phyloP scores from a whole-genome alignment of 2,888 invertebrate genomes.

The Ethmia dodecea region DNA sequence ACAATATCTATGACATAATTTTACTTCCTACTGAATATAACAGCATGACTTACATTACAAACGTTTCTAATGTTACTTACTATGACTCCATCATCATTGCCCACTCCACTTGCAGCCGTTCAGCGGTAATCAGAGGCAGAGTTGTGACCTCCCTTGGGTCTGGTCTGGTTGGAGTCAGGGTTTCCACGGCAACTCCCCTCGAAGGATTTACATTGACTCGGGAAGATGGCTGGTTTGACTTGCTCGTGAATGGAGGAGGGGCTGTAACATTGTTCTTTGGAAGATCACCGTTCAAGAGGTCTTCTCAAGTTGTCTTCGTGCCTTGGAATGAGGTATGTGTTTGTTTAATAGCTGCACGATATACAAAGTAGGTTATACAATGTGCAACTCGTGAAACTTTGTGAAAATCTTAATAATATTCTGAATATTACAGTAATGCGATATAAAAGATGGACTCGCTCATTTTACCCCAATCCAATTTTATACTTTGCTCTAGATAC shows the following conservation, averaged over 20 bases:
- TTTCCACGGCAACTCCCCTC: slow-evolving; percentile 94
- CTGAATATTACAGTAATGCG: no score
- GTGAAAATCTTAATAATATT: no score
- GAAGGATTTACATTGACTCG: slow-evolving; percentile 97
- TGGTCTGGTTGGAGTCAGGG: slow-evolving; percentile 96
- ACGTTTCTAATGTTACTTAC: no score
- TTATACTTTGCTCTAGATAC: no score
- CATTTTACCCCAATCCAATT: no score
- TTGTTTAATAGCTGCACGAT: no score
- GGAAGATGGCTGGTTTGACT: slow-evolving; percentile 97
- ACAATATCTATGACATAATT: not conserved
- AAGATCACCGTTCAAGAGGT: slow-evolving; percentile 91
- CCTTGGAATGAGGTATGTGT: slow-evolving; percentile 95
- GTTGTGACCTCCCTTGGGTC: slow-evolving; percentile 94
- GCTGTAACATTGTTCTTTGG: slow-evolving; percentile 97
- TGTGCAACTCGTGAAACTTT: no score
- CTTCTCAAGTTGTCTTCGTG: slow-evolving; percentile 92
- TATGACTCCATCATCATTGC: not conserved
- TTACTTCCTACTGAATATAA: not conserved
- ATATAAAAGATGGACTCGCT: no score
- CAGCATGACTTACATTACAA: not conserved
- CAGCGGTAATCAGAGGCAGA: slow-evolving; percentile 96
- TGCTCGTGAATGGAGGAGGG: slow-evolving; percentile 99
- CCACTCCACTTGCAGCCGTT: slow-evolving; percentile 88
- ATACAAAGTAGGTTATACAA: no score